Evolutionary conservation across 2,888 invertebrate species (phyloP).

Genomic region (Ceramica pisi): DNA sequence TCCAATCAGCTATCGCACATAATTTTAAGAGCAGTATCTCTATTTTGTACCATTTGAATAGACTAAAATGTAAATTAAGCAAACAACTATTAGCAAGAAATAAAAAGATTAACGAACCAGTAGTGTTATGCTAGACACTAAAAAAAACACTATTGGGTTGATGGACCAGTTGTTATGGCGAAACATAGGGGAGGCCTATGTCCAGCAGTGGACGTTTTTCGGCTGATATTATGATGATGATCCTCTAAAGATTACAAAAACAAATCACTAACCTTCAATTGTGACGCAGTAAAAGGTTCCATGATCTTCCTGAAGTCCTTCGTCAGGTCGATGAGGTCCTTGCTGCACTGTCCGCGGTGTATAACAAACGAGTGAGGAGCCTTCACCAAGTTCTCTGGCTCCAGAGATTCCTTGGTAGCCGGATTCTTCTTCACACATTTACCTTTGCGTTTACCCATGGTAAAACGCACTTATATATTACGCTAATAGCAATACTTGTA

Average conservation of each 20-base stretch:
- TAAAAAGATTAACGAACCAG: neutral
- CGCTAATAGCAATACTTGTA: neutral
- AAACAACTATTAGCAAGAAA: too few species aligned
- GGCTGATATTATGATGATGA: too few species aligned
- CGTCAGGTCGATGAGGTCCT: constrained; percentile 95
- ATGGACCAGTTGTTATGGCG: too few species aligned
- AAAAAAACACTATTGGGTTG: too few species aligned
- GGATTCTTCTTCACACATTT: constrained; percentile 93
- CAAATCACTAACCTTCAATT: constrained; percentile 92
- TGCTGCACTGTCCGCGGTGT: constrained; percentile 96
- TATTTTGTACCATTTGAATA: too few species aligned
- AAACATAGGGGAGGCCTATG: too few species aligned
- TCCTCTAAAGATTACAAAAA: constrained; percentile 2
- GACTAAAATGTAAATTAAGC: too few species aligned
- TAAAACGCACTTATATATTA: constrained; percentile 55
- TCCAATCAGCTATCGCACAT: too few species aligned
- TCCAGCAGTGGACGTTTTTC: too few species aligned
- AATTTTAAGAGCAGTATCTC: too few species aligned
- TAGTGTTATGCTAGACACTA: too few species aligned
- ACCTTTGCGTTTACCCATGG: constrained; percentile 92
- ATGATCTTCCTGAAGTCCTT: constrained; percentile 97
- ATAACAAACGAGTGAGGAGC: constrained; percentile 99
- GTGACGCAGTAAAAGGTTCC: constrained; percentile 99
- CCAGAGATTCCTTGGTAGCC: constrained; percentile 91
- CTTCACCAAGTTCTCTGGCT: constrained; percentile 94